A percentile compares a stretch with the other conserved stretches of the same genome.
Conservation (phyloP, 1,140 invertebrate genomes). For the Drosophila biarmipes region DNA sequence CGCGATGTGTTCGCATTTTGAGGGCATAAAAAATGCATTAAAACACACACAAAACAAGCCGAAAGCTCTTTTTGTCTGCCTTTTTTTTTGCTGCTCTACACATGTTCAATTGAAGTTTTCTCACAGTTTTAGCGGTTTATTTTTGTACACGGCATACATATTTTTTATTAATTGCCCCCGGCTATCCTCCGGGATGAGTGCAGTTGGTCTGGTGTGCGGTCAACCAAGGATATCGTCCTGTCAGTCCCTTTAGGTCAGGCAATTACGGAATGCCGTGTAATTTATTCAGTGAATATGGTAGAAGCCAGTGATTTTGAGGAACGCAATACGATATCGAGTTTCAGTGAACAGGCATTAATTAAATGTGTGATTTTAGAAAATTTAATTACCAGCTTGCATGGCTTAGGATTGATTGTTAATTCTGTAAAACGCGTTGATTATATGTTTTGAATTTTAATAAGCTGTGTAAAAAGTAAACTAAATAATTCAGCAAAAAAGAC, state of each 20-base stretch:
- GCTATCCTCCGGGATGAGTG: background rate
- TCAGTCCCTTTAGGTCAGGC: slow-evolving; percentile 16
- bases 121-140: slow-evolving; percentile 25
- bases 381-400: background rate
- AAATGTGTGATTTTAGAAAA: background rate
- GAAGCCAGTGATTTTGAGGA: too few species aligned
- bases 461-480: too few species aligned
- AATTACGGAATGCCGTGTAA: slow-evolving; percentile 24
- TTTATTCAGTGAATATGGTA: slow-evolving; percentile 26
- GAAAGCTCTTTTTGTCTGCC: slow-evolving; percentile 12
- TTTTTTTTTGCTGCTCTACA: slow-evolving; percentile 9
- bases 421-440: too few species aligned
- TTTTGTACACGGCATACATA: background rate
- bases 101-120: slow-evolving; percentile 27
- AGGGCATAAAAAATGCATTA: slow-evolving; percentile 28
- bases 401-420: too few species aligned
- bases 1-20: slow-evolving; percentile 33
- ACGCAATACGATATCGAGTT: background rate
- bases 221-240: slow-evolving; percentile 18
- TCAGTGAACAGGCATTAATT: background rate
- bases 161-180: slow-evolving; percentile 30
- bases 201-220: slow-evolving; percentile 19
- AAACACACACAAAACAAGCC: slow-evolving; percentile 5
- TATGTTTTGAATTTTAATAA: too few species aligned
- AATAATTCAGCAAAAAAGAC: too few species aligned